Conservation (phyloP, 1,140 invertebrate genomes). For the Leucophenga varia region DNA sequence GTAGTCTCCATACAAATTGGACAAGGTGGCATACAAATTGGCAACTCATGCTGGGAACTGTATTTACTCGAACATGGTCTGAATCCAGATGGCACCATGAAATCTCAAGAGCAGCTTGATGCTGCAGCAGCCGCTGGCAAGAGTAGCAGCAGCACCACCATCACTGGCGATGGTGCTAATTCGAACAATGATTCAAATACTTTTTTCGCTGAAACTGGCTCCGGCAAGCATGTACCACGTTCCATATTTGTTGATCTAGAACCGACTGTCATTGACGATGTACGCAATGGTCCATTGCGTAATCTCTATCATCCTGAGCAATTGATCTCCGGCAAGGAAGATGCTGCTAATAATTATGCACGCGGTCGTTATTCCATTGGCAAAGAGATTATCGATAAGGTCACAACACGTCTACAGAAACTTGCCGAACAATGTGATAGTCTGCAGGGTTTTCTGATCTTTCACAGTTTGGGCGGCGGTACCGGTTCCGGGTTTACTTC, state of each 20-base stretch:
- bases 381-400: constrained; percentile 73
- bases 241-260: constrained; percentile 59
- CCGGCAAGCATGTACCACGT: constrained; percentile 63
- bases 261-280: constrained; percentile 63
- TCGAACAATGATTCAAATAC: constrained; percentile 58
- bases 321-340: constrained; percentile 75
- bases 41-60: constrained; percentile 79
- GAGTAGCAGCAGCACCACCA: constrained; percentile 36
- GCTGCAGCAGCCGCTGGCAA: too few relatives aligned
- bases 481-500: constrained; percentile 75
- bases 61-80: constrained; percentile 76
- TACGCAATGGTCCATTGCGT: constrained; percentile 65
- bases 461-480: constrained; percentile 80
- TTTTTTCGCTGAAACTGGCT: constrained; percentile 67
- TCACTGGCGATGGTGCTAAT: constrained; percentile 21
- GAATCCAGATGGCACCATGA: constrained; percentile 62
- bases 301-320: constrained; percentile 71
- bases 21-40: constrained; percentile 71
- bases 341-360: constrained; percentile 82
- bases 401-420: constrained; percentile 70
- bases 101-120: constrained; percentile 36
- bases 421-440: constrained; percentile 80
- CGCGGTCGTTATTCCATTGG: constrained; percentile 77
- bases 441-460: constrained; percentile 78
- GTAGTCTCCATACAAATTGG: constrained; percentile 70